Evolutionary conservation across 2,888 invertebrate species (phyloP).

Genomic region (Cephus sareptanus): DNA sequence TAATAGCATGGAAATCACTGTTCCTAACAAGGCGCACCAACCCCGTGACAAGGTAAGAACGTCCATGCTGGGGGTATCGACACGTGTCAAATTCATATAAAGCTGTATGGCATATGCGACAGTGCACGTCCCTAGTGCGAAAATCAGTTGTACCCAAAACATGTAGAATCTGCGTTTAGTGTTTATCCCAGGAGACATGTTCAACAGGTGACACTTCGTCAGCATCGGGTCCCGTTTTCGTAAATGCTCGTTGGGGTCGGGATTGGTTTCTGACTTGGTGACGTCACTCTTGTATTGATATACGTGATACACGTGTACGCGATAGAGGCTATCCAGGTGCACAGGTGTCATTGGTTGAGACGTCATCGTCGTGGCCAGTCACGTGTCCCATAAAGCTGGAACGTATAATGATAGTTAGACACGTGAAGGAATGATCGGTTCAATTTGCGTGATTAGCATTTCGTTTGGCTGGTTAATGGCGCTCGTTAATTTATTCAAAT

Average conservation of each 20-base stretch:
- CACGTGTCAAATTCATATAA: neutral
- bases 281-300: neutral
- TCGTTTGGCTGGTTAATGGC: neutral
- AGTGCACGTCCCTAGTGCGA: neutral
- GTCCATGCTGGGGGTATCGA: neutral
- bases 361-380: neutral
- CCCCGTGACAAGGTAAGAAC: neutral
- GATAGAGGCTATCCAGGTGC: neutral
- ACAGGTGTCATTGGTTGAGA: neutral
- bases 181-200: constrained; percentile 19
- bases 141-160: constrained; percentile 25
- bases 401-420: neutral
- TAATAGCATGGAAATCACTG: neutral
- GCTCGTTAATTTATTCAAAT: constrained; percentile 6
- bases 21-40: neutral
- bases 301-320: neutral
- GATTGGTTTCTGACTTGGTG: neutral
- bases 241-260: neutral
- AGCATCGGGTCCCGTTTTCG: constrained; percentile 1
- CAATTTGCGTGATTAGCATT: neutral
- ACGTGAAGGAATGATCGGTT: neutral
- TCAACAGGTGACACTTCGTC: constrained; percentile 42
- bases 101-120: neutral
- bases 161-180: neutral
- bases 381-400: neutral